Evolutionary conservation across 2,797 vertebrate genomes (phyloP).

Genomic region (Limosa lapponica): DNA sequence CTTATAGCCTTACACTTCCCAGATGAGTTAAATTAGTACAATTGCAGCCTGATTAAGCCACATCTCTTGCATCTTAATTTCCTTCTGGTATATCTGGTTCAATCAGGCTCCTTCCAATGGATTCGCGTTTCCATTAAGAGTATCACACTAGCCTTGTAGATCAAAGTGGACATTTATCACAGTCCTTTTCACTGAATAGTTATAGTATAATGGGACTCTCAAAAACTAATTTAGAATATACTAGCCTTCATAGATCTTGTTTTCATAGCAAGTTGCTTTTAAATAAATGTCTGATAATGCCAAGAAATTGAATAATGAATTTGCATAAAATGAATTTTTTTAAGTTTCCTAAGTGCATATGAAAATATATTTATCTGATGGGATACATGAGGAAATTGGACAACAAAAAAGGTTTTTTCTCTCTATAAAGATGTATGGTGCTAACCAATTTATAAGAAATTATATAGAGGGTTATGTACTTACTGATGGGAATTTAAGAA

Average conservation of each 20-base stretch:
- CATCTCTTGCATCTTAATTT: constrained; percentile 37
- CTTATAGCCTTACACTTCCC: neutral
- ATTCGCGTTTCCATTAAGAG: constrained; percentile 25
- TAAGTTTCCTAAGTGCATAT: neutral
- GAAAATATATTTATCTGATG: neutral
- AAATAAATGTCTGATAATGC: constrained; percentile 26
- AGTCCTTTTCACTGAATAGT: neutral
- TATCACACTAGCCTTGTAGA: constrained; percentile 4
- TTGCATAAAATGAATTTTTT: neutral
- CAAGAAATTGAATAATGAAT: constrained; percentile 43
- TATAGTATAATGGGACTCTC: neutral
- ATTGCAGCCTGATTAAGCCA: constrained; percentile 28
- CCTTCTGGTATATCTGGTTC: constrained; percentile 21
- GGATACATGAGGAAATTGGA: neutral
- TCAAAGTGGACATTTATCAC: constrained; percentile 57
- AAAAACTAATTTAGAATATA: constrained; percentile 40
- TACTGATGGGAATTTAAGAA: neutral
- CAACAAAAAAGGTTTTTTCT: neutral
- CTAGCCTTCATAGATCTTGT: constrained; percentile 10
- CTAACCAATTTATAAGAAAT: neutral
- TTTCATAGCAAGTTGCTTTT: constrained; percentile 38
- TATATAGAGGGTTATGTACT: neutral
- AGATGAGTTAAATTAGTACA: constrained; percentile 36
- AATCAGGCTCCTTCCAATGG: constrained; percentile 3
- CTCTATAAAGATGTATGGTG: neutral